Base-by-base conservation (phyloP, 23 tunicate genomes). In the Ciona savignyi region DNA sequence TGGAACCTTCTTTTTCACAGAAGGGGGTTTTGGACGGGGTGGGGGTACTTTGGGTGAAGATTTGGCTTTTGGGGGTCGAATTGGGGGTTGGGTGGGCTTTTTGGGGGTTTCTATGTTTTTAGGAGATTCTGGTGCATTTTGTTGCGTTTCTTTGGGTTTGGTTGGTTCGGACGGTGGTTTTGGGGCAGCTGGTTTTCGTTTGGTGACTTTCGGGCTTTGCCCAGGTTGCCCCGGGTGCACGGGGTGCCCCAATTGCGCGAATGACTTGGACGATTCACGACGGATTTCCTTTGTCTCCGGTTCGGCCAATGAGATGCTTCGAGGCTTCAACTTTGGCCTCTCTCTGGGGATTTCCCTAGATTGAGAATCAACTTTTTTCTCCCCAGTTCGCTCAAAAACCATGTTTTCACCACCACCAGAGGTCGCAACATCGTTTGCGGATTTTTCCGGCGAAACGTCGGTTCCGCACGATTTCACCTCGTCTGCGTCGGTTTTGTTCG, bases 1-100 rank as follows among this genome's bases (percentile, higher is more conserved):
- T n/a, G n/a, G n/a, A n/a, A n/a, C 15, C 11, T 49, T 69, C 49
- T 70, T 81, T 62, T 81, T 81, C 24, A 79, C 30, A 4, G 81
- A 67, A 30, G 94, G 94, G 27, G 94, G 94, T 32, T 81, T 81
- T 21, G 48, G 32, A 23, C 27, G 63, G 1, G 66, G 60, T 1
- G 84, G 70, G 20, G 84, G 60, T 21, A 51, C 67, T 19, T 65
- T 49, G 3, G 33, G 72, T 2, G 61, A 22, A 42, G 56, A 15
- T 42, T 42, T 42, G 15, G n/a, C n/a, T n/a, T n/a, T n/a, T n/a
- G 56, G 56, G 56, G 56, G 56, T 15, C 56, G 56, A 6, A 15
- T 42, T 9, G 56, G 56, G 56, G 56, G 56, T 42, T 42, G 56
- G 56, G 56, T 42, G 56, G 56, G 56, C 15, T 42, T 42, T n/a